Conservation (phyloP, 2,113 vertebrate genomes). For the Erpornis zantholeuca region DNA sequence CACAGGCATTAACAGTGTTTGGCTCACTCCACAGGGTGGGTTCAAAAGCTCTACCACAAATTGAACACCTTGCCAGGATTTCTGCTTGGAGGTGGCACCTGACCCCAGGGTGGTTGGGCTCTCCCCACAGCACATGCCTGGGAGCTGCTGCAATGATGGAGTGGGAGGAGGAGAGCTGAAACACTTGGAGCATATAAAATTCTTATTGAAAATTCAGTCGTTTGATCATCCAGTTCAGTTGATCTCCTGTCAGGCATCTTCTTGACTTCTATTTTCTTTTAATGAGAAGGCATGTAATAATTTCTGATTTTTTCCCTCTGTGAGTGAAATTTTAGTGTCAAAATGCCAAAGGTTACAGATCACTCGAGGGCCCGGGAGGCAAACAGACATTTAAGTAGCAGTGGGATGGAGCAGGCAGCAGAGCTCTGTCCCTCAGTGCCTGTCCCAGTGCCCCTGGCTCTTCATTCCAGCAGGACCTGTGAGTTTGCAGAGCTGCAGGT, state of each 20-base stretch:
- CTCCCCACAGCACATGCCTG: rapidly evolving
- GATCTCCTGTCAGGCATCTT: neutral
- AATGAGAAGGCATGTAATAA: neutral
- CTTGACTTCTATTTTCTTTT: neutral
- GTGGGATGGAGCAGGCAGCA: neutral
- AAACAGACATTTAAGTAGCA: neutral
- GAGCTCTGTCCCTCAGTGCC: neutral
- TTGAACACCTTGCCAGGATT: neutral
- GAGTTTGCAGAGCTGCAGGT: neutral
- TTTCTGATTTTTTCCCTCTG: neutral
- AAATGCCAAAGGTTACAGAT: neutral
- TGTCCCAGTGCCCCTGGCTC: neutral
- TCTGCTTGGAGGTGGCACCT: neutral
- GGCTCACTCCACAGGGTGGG: neutral
- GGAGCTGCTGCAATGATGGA: neutral
- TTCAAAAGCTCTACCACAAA: neutral
- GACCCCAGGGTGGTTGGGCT: neutral
- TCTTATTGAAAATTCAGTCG: neutral
- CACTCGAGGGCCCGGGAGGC: neutral
- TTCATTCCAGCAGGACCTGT: rapidly evolving
- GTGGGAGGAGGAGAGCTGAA: neutral
- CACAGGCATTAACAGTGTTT: neutral
- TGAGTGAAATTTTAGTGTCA: neutral
- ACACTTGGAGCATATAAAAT: neutral
- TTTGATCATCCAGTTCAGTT: neutral